Evolutionary conservation across 2,888 invertebrate genomes (phyloP).

Genomic region (Diloba caeruleocephala): DNA sequence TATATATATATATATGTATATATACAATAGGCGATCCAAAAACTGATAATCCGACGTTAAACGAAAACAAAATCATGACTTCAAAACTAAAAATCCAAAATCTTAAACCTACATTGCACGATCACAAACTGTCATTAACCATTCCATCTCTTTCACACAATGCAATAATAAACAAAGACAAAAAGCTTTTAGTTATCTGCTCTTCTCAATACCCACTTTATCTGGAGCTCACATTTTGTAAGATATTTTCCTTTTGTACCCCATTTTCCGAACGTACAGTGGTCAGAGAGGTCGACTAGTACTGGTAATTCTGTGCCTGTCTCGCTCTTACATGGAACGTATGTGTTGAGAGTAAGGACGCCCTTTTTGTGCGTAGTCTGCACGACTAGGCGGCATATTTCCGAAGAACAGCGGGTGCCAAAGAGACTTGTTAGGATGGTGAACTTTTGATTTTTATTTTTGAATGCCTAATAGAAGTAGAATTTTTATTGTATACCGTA

Average conservation of each 20-base stretch:
- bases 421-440: constrained; percentile 57
- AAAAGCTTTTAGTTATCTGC: constrained; percentile 66
- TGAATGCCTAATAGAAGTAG: no score
- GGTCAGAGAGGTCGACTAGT: constrained; percentile 42
- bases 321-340: constrained; percentile 77
- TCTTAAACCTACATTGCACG: constrained; percentile 56
- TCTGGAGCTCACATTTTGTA: constrained; percentile 15
- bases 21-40: no score
- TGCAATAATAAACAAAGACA: constrained; percentile 77
- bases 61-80: constrained; percentile 6
- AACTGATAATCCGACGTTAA: no score
- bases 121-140: constrained; percentile 62
- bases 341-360: constrained; percentile 85
- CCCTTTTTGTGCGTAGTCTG: constrained; percentile 88
- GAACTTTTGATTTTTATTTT: background rate
- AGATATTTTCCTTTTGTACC: constrained; percentile 6
- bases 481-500: no score
- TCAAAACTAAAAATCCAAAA: constrained; percentile 36
- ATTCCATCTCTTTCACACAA: constrained; percentile 67
- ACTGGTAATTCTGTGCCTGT: constrained; percentile 46
- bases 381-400: constrained; percentile 87
- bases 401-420: constrained; percentile 59
- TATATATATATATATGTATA: no score
- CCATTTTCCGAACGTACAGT: constrained; percentile 23
- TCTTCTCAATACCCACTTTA: constrained; percentile 46